Conservation (phyloP, 1,140 invertebrate species). For the Cyclina sinensis region DNA sequence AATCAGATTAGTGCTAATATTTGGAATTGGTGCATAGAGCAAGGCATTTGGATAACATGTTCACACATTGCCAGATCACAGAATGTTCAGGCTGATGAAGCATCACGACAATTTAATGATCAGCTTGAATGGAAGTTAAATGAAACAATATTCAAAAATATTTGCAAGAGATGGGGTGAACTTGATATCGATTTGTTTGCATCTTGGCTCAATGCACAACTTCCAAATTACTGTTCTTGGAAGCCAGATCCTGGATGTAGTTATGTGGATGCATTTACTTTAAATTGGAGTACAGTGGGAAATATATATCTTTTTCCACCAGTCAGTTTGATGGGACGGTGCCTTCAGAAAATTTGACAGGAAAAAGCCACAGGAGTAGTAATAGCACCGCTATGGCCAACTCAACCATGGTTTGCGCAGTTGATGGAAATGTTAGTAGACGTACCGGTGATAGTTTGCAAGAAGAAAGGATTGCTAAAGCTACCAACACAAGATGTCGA, state of each 20-base stretch:
- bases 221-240: neutral
- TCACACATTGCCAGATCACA: conserved; percentile 36
- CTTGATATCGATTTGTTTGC: neutral
- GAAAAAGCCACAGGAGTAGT: neutral
- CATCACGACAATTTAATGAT: conserved; percentile 61
- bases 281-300: neutral
- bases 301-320: neutral
- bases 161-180: neutral
- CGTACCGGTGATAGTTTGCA: neutral
- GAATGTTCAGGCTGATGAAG: conserved; percentile 68
- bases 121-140: conserved; percentile 7
- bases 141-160: too few species aligned
- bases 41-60: conserved; percentile 60
- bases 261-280: neutral
- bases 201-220: neutral
- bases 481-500: neutral
- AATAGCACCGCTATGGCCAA: neutral
- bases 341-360: neutral
- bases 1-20: too few species aligned
- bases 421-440: neutral
- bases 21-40: conserved; percentile 69
- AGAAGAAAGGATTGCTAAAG: neutral
- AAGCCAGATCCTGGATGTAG: neutral
- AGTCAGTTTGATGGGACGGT: neutral
- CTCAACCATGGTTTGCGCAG: neutral